Percentiles rank a stretch among this genome's conserved stretches.
Evolutionary conservation across 2,113 vertebrate species (phyloP).

Genomic region (Cynoglossus semilaevis): DNA sequence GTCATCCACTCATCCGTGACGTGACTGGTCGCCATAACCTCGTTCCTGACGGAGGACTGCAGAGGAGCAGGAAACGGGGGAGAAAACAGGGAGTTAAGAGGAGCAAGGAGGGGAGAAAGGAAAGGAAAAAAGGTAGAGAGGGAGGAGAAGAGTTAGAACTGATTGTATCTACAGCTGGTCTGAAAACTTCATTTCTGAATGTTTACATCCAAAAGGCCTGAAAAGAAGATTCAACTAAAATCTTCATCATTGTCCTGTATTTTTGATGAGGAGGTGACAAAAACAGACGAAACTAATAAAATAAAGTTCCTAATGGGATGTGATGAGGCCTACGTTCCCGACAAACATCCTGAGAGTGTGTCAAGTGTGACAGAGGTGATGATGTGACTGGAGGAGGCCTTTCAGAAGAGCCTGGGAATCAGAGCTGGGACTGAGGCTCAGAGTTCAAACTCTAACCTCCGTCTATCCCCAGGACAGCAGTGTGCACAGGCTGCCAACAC

Average conservation of each 20-base stretch:
- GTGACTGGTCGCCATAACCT: slow-evolving; percentile 99
- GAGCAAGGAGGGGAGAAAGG: too few relatives aligned
- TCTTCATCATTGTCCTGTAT: neutral
- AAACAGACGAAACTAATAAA: neutral
- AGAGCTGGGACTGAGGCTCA: slow-evolving; percentile 36
- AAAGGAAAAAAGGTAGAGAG: neutral
- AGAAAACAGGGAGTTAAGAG: slow-evolving; percentile 1
- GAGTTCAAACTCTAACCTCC: slow-evolving; percentile 48
- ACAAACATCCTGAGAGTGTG: slow-evolving; percentile 4
- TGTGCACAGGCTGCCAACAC: slow-evolving; percentile 58
- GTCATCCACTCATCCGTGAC: slow-evolving; percentile 99
- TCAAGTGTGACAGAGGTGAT: slow-evolving; percentile 56
- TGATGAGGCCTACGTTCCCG: slow-evolving; percentile 7
- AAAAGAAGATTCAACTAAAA: too few relatives aligned
- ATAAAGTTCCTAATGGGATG: slow-evolving; percentile 1
- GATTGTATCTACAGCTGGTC: neutral
- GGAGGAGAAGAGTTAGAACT: neutral
- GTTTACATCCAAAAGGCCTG: too few relatives aligned
- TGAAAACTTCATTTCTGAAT: too few relatives aligned
- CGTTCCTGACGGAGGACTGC: slow-evolving; percentile 98
- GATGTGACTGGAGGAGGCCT: slow-evolving; percentile 61
- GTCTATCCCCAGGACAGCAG: slow-evolving; percentile 46
- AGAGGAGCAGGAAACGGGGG: slow-evolving; percentile 60
- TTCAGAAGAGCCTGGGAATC: slow-evolving; percentile 67
- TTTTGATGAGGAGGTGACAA: too few relatives aligned